Evolutionary conservation across 2,113 vertebrate species (phyloP), one percentile per base, ranked within the genome.

Genomic region (Lontra canadensis): DNA sequence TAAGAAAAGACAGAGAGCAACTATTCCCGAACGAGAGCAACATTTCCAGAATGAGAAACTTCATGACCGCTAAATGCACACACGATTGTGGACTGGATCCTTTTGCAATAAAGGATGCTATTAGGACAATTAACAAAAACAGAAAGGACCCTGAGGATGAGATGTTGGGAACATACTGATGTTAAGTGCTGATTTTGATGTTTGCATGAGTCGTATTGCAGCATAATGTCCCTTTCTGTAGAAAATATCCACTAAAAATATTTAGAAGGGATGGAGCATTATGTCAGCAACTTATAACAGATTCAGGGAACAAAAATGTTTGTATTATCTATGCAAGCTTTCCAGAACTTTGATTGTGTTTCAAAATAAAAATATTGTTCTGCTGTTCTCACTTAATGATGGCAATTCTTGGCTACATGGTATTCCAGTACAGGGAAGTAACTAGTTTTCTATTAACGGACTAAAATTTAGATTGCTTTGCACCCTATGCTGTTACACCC

Each of bases 311-410:
- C 52, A 67, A 94, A 39, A 3, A 4, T 21, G 80, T 97, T 73
- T 21, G 49, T 86, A 78, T 71, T 88, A 63, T 63, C 91, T 15
- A 23, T 88, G 63, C 47, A 59, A 42, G 12, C n/a, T 36, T 96
- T 96, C 88, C 76, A 1, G 76, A 69, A 81, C 26, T 88, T 67
- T 88, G 86, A 96, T 49, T 88, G 34, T 61, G 29, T 85, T 91
- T 69, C 71, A 86, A 86, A 95, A 86, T 69, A 59, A 93, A 83
- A 92, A 52, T 20, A 67, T 4, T n/a, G 8, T 74, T 88, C 34
- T 52, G 3, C 71, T 82, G 17, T 79, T 92, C 82, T 96, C 55
- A 74, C 7, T 57, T 67, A 81, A 29, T 26, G 25, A 93, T 67
- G 59, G 3, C 18, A 47, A 2, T 80, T 84, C 52, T 83, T 82